These are phyloP conservation scores for Adineta ricciae DNA, from an alignment of 2,888 invertebrate genomes.

Conservation along the genomic window DNA sequence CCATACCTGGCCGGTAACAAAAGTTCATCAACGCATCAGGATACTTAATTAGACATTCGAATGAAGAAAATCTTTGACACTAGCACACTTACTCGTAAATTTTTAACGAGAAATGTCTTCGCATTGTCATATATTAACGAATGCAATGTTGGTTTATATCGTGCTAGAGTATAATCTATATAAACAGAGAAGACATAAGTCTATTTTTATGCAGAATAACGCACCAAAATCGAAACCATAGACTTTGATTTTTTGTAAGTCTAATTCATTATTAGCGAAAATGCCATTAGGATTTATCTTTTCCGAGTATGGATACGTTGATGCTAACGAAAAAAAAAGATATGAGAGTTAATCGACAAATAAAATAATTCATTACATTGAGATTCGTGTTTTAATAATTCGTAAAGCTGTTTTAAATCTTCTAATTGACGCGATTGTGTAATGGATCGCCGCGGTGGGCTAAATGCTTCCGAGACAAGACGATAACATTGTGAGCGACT, in stretches of 20 bases:
- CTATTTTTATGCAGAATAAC: not conserved
- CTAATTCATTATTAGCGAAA: slow-evolving; percentile 89
- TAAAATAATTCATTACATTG: not conserved
- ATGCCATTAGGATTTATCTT: slow-evolving; percentile 64
- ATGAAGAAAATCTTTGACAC: not conserved
- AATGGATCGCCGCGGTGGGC: not conserved
- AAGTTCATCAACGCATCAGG: slow-evolving; percentile 68
- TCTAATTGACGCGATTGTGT: not conserved
- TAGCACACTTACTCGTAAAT: slow-evolving; percentile 7
- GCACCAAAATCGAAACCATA: slow-evolving; percentile 79
- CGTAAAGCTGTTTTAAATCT: not conserved
- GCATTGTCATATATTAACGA: slow-evolving; percentile 80
- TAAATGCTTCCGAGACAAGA: not conserved
- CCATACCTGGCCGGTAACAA: slow-evolving; percentile 81
- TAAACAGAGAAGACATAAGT: too few species aligned
- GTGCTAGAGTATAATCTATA: slow-evolving; percentile 80
- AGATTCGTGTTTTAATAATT: slow-evolving; percentile 1
- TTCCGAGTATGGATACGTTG: slow-evolving; percentile 11
- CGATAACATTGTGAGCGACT: not conserved
- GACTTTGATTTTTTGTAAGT: slow-evolving; percentile 76
- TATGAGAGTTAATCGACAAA: not conserved
- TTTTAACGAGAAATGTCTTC: slow-evolving; percentile 68
- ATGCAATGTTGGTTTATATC: slow-evolving; percentile 79
- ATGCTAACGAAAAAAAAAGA: not conserved
- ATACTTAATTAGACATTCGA: slow-evolving; percentile 58